A percentile compares a stretch with the other conserved stretches of the same genome.
phyloP scores from a whole-genome alignment of 2,113 vertebrate genomes.

The Ciconia boyciana region DNA sequence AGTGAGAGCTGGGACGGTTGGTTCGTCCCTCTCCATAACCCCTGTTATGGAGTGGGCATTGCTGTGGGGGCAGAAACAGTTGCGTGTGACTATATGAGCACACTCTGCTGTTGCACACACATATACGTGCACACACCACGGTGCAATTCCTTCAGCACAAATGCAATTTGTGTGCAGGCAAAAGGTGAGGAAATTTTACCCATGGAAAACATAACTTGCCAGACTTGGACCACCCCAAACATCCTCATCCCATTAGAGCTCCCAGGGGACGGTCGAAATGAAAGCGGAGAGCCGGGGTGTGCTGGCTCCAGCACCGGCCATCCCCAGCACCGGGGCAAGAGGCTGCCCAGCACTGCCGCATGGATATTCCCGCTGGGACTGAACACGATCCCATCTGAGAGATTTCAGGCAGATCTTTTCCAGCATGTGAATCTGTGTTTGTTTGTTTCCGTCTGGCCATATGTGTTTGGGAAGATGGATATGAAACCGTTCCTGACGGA shows the following conservation, averaged over 20 bases:
- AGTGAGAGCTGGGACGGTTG: background rate
- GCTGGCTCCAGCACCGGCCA: background rate
- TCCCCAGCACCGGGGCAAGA: accelerated
- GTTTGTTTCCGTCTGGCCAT: background rate
- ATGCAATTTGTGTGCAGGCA: accelerated
- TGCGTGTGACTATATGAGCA: background rate
- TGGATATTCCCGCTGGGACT: background rate
- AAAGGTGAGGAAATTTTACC: background rate
- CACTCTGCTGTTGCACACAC: background rate
- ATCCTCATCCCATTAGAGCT: background rate
- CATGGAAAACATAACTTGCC: background rate
- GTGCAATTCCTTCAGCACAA: background rate
- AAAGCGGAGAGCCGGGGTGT: background rate
- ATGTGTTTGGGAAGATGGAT: background rate
- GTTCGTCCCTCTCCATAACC: background rate
- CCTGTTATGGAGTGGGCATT: background rate
- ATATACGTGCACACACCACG: accelerated
- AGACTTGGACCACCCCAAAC: background rate
- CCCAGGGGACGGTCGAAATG: background rate
- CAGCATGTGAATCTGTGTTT: background rate
- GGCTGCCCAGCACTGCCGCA: background rate
- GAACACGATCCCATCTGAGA: accelerated
- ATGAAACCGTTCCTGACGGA: background rate
- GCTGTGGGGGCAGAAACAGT: background rate
- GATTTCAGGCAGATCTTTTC: background rate